A percentile compares a stretch with the other conserved stretches of the same genome.
Conservation (phyloP, 2,797 vertebrate species). For the Xenentodon cancila region DNA sequence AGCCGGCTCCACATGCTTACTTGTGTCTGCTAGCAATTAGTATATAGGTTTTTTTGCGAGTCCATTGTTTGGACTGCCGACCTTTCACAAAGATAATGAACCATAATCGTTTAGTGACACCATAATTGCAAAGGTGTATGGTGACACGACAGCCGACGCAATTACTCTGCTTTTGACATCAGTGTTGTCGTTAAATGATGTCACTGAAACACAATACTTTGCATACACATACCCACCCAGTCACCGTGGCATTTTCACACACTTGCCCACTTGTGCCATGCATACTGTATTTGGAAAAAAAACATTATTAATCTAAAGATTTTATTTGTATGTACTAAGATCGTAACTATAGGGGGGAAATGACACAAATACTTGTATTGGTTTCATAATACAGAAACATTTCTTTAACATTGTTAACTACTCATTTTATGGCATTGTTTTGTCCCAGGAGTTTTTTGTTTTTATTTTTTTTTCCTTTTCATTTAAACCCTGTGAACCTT, state of each 20-base stretch:
- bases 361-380: too few species aligned
- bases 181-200: slow-evolving; percentile 75
- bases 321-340: too few species aligned
- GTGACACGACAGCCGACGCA: slow-evolving; percentile 71
- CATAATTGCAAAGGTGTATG: slow-evolving; percentile 77
- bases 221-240: slow-evolving; percentile 38
- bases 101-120: slow-evolving; percentile 78
- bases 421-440: too few species aligned
- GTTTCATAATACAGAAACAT: too few species aligned
- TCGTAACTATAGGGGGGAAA: too few species aligned
- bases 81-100: slow-evolving; percentile 76
- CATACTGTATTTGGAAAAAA: background rate
- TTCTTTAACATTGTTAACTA: too few species aligned
- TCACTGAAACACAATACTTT: slow-evolving; percentile 71
- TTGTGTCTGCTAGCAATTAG: slow-evolving; percentile 80
- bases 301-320: too few species aligned
- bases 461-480: too few species aligned
- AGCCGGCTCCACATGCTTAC: slow-evolving; percentile 52
- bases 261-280: slow-evolving; percentile 1
- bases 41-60: slow-evolving; percentile 63
- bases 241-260: slow-evolving; percentile 10
- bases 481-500: slow-evolving; percentile 23
- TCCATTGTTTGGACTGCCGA: slow-evolving; percentile 73
- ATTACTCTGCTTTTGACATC: slow-evolving; percentile 78
- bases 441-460: too few species aligned